Percentiles rank a stretch among this genome's conserved stretches.
Evolutionary conservation across 64 coral and sea anemone genomes (phyloP).

Genomic region (Anthopleura sola): DNA sequence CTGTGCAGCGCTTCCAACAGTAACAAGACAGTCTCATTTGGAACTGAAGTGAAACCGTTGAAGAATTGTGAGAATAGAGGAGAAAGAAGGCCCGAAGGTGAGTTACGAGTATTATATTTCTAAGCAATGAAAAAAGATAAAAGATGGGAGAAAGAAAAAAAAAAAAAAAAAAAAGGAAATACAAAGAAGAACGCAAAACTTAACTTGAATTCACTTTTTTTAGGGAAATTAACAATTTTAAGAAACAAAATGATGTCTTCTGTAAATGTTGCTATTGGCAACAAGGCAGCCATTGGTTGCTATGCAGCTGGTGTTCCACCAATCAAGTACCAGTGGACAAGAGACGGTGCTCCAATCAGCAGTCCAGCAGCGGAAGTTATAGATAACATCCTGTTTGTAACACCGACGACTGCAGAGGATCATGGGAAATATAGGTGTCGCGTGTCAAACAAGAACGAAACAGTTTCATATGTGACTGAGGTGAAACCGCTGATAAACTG

Average conservation of each 20-base stretch:
- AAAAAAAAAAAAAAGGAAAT: conserved; percentile 6
- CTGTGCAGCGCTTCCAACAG: background rate
- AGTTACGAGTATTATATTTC: too few species aligned
- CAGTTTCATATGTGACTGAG: too few species aligned
- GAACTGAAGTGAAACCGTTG: too few species aligned
- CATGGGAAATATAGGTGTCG: conserved; percentile 31
- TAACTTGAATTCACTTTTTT: background rate
- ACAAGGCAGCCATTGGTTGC: conserved; percentile 36
- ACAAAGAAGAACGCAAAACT: background rate
- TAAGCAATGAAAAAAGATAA: too few species aligned
- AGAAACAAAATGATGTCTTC: background rate
- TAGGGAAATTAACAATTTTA: background rate
- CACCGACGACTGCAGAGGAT: conserved; percentile 26
- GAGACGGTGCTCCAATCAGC: conserved; percentile 16
- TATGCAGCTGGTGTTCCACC: conserved; percentile 7
- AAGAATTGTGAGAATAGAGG: too few species aligned
- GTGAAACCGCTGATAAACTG: too few species aligned
- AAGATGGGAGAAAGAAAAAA: too few species aligned
- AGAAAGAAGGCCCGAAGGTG: too few species aligned
- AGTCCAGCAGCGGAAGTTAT: background rate
- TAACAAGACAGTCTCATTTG: too few species aligned
- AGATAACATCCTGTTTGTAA: conserved; percentile 31
- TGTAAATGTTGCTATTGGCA: background rate
- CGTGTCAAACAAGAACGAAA: background rate
- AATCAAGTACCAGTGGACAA: conserved; percentile 25